Evolutionary conservation across 2,113 vertebrate genomes (phyloP), one percentile per base, ranked within the genome.

Genomic region (Phoxinus phoxinus): DNA sequence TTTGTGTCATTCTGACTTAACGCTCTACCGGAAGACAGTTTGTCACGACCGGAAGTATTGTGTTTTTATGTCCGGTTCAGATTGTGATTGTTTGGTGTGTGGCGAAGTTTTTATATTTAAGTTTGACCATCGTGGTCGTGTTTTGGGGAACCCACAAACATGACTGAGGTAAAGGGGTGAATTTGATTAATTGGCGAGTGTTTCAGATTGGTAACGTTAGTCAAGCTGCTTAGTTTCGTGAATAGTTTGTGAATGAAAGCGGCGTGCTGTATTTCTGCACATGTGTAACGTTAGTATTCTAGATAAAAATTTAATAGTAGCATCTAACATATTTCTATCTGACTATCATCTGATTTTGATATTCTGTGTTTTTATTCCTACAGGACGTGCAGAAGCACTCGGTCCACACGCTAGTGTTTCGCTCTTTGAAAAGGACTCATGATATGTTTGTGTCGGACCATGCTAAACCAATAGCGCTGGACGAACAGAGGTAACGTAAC

Each of bases 381-480:
- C 90, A 99, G 97, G 98, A 99, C 67, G 98, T 99, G 25, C 98
- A 99, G 15, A 99, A 99, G 85, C 97, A 99, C 89, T 99, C 98
- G 32, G 97, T 99, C 86, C 98, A 99, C 93, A 99, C 98, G 0
- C 93, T 99, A 90, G 97, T 99, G 86, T 99, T 99, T 95, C 96
- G 98, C 25, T 99, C 98, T n/a, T 93, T 99, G 79, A 99, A 99
- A 89, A 96, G 98, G 90, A 98, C 96, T 4, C 98, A 99, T 90
- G 98, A 99, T 75, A 99, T 99, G 98, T 99, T 99, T 93, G 98
- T 99, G 89, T 95, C 97, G 80, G 98, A 99, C 90, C 97, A 99
- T 85, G 96, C 97, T 27, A 99, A 98, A 58, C 94, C 96, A 25
- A 88, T 99, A 84, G 73, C 94, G 0, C 91, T 94, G 88, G 97